These are phyloP conservation scores for Caenorhabditis sinica DNA, from an alignment of 2,888 invertebrate genomes.

Conservation along the genomic window DNA sequence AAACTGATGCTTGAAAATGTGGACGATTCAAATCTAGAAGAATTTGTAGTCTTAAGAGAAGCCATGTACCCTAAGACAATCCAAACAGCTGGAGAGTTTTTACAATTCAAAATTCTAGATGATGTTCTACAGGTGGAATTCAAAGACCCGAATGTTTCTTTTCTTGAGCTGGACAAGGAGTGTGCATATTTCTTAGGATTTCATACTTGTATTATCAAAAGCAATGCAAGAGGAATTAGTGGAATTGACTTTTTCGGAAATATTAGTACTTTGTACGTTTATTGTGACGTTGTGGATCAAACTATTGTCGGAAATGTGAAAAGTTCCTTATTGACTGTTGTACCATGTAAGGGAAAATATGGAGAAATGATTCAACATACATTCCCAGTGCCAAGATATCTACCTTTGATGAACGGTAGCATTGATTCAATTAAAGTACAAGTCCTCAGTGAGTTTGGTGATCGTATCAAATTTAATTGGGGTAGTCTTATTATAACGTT, in stretches of 20 bases:
- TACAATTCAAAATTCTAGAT: no score
- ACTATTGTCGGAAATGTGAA: slow-evolving; percentile 26
- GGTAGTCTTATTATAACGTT: slow-evolving; percentile 13
- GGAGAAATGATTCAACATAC: slow-evolving; percentile 40
- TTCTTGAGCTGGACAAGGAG: not conserved
- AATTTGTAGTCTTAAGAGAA: no score
- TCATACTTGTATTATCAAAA: not conserved
- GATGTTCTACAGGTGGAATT: no score
- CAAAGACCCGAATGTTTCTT: not conserved
- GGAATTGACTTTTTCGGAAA: slow-evolving; percentile 33
- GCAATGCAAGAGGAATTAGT: not conserved
- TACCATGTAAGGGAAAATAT: slow-evolving; percentile 31
- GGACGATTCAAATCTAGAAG: no score
- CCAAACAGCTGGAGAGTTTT: no score
- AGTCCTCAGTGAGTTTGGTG: slow-evolving; percentile 14
- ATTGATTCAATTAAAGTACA: slow-evolving; percentile 20
- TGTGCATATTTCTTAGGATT: slow-evolving; percentile 39
- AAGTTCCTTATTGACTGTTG: slow-evolving; percentile 11
- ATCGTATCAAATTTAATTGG: slow-evolving; percentile 15
- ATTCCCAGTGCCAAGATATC: slow-evolving; percentile 15
- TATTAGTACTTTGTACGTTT: slow-evolving; percentile 12
- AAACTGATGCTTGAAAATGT: no score
- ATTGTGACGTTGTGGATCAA: slow-evolving; percentile 38
- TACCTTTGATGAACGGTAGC: slow-evolving; percentile 10
- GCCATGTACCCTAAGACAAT: no score